Evolutionary conservation across 1,140 invertebrate genomes (phyloP).

Genomic region (Apis cerana): DNA sequence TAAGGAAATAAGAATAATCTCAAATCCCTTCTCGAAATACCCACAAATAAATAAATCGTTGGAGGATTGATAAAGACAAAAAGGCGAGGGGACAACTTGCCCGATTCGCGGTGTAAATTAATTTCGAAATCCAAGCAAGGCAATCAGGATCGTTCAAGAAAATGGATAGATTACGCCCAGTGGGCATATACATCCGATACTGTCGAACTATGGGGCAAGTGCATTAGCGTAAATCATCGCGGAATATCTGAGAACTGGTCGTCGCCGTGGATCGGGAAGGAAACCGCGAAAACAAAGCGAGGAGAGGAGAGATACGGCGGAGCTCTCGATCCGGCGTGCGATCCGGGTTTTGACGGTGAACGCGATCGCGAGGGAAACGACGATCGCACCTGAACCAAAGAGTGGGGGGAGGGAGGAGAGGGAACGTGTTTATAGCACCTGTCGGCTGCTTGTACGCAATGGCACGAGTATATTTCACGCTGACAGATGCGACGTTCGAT

Average conservation of each 20-base stretch:
- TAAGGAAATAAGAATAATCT: no score
- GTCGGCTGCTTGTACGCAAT: slow-evolving; percentile 18
- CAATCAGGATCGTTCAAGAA: slow-evolving; percentile 31
- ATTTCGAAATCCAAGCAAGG: background rate
- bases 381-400: slow-evolving; percentile 22
- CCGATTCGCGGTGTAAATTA: no score
- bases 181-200: slow-evolving; percentile 18
- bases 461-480: slow-evolving; percentile 27
- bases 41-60: no score
- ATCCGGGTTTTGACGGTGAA: slow-evolving; percentile 11
- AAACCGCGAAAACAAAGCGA: background rate
- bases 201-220: slow-evolving; percentile 37
- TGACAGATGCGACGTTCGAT: slow-evolving; percentile 37
- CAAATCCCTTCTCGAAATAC: no score
- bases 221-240: slow-evolving; percentile 50
- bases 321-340: no score
- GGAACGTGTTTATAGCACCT: slow-evolving; percentile 39
- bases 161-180: slow-evolving; percentile 17
- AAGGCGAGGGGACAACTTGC: no score
- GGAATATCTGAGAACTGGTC: slow-evolving; percentile 14
- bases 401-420: no score
- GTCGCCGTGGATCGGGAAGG: background rate
- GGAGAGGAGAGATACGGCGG: no score
- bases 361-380: background rate
- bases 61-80: no score